These are phyloP conservation scores for Plecturocebus donacophilus DNA, from an alignment of 2,113 vertebrate genomes.

Conservation along the genomic window DNA sequence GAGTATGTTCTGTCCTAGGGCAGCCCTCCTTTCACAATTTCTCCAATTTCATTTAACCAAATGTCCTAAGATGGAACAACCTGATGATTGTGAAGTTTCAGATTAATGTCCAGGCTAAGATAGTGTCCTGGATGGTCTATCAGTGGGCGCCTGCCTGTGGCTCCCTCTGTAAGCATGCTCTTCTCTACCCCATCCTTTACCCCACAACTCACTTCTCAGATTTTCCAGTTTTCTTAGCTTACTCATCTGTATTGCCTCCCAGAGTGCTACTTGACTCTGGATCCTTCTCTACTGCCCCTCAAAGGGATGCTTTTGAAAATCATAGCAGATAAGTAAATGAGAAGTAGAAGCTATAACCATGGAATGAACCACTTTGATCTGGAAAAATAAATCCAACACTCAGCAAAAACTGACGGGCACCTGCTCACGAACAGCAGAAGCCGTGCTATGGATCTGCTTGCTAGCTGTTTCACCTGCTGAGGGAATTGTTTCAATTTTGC, in stretches of 20 bases:
- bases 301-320: slow-evolving; percentile 10
- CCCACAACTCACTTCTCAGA: not conserved
- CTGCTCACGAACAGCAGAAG: not conserved
- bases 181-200: not conserved
- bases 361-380: slow-evolving; percentile 9
- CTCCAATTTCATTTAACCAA: not conserved
- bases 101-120: not conserved
- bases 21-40: not conserved
- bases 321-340: not conserved
- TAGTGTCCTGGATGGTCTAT: not conserved
- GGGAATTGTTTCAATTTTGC: slow-evolving; percentile 57
- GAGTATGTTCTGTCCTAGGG: not conserved
- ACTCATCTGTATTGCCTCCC: not conserved
- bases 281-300: not conserved
- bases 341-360: not conserved
- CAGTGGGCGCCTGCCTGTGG: not conserved
- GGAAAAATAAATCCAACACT: not conserved
- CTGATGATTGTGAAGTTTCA: not conserved
- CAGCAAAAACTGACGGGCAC: not conserved
- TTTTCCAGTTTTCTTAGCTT: not conserved
- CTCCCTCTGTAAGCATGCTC: not conserved
- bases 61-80: not conserved
- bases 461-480: not conserved
- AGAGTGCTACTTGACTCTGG: not conserved
- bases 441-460: slow-evolving; percentile 16